Evolutionary conservation across 2,797 vertebrate species (phyloP).

Genomic region (Petrocephalus schoutedeni): DNA sequence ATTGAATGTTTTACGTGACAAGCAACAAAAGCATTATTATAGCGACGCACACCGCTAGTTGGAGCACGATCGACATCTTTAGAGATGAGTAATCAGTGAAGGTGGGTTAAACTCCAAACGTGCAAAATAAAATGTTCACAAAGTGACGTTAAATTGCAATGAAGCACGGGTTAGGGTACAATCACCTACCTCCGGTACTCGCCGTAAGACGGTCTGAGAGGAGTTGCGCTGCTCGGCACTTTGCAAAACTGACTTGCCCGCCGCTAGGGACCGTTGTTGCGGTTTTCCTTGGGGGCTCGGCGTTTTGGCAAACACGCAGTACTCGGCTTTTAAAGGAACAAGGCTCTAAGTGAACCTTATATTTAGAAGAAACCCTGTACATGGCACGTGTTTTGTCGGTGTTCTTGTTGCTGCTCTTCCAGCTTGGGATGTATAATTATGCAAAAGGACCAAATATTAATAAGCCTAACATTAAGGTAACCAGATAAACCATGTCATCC

Average conservation of each 20-base stretch:
- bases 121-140: background rate
- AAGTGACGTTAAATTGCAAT: background rate
- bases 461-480: background rate
- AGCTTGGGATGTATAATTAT: background rate
- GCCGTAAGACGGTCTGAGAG: background rate
- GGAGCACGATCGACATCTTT: background rate
- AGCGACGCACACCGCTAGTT: background rate
- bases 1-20: background rate
- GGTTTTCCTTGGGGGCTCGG: background rate
- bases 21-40: background rate
- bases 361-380: background rate
- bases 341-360: background rate
- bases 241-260: background rate
- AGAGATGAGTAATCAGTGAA: background rate
- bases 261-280: slow-evolving; percentile 6
- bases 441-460: background rate
- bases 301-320: background rate
- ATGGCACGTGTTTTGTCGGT: background rate
- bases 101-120: background rate
- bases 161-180: background rate
- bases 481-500: too few relatives aligned
- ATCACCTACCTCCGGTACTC: background rate
- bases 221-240: background rate
- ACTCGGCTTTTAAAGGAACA: slow-evolving; percentile 20
- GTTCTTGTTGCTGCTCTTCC: background rate